Base-by-base conservation (phyloP, 1,140 invertebrate genomes). In the Drosophila tristis region DNA sequence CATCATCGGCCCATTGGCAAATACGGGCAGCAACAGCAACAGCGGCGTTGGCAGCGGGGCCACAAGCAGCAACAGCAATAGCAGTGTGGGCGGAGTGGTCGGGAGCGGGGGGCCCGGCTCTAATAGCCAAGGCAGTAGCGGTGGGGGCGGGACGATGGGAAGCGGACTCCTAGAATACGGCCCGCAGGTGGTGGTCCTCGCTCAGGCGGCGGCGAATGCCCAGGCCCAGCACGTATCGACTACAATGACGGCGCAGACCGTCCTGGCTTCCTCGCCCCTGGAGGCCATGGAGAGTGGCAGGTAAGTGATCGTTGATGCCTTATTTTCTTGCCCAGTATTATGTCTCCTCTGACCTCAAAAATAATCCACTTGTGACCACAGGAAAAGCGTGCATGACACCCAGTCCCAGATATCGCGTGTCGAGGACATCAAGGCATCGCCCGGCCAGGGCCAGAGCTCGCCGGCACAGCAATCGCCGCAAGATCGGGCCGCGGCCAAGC, bases 401-500 rank as follows among this genome's bases (percentile, higher is more conserved):
- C 84, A 90, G 44, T 76, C 80, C 20, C 90, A 92, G 45, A 81
- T 92, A 5, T 84, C 93, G 16, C 92, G 93, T 48, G 81, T 92
- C 5, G 94, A 95, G 50, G 94, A 94, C 67, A 93, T 94, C 0
- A 94, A 94, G 80, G 92, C 93, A 26, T 16, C 62, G 48, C 92
- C 93, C 56, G 79, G 84, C 6, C 75, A 91, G 76, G 74, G 86
- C 39, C 89, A 84, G 85, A 90, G 79, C 82, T 94, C 85, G 91
- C 94, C 93, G 71, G 94, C 92, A 92, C 94, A 93, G 93, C 95
- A 78, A 94, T 94, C 92, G 92, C 94, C 90, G 92, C 94, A 95
- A 78, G 95, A 96, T 89, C 94, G 95, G 65, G 94, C 95, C 20
- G 95, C 94, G 39, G 95, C 95, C 43, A 96, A 96, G 87, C 94